These are phyloP conservation scores for Rhinogobio ventralis DNA, from an alignment of 2,797 vertebrate genomes.

Conservation along the genomic window DNA sequence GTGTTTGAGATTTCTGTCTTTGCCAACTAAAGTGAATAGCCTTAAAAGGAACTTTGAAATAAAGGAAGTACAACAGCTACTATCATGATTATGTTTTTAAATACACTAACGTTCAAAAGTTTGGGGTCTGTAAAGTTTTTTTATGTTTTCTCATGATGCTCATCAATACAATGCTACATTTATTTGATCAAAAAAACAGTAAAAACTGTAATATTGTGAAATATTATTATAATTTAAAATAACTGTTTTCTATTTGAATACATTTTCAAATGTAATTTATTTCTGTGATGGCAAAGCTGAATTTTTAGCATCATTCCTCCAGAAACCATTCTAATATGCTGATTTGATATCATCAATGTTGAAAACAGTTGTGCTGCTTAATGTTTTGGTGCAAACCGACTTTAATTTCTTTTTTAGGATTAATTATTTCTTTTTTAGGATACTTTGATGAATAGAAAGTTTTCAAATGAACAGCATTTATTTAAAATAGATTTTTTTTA, in stretches of 20 bases:
- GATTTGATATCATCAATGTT: not conserved
- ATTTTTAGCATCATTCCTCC: not conserved
- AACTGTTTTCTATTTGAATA: not conserved
- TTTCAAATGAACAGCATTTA: too few relatives aligned
- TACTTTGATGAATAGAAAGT: too few relatives aligned
- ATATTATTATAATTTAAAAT: not conserved
- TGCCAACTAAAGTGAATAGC: not conserved
- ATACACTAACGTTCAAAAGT: not conserved
- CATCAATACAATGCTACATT: not conserved
- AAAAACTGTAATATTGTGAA: not conserved
- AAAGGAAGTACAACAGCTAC: not conserved
- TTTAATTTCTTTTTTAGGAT: too few relatives aligned
- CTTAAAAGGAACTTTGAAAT: not conserved
- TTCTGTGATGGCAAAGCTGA: not conserved
- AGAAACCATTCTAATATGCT: conserved; percentile 6
- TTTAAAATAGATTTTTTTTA: not conserved
- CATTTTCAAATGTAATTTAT: not conserved
- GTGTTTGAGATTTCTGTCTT: not conserved
- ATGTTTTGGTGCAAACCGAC: too few relatives aligned
- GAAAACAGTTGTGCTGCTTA: not conserved
- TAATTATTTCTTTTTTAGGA: too few relatives aligned
- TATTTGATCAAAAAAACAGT: not conserved
- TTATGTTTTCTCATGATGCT: not conserved
- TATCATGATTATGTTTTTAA: not conserved
- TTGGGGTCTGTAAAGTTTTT: not conserved